Conservation (phyloP, 2,113 vertebrate species). For the Nesospiza acunhae region DNA sequence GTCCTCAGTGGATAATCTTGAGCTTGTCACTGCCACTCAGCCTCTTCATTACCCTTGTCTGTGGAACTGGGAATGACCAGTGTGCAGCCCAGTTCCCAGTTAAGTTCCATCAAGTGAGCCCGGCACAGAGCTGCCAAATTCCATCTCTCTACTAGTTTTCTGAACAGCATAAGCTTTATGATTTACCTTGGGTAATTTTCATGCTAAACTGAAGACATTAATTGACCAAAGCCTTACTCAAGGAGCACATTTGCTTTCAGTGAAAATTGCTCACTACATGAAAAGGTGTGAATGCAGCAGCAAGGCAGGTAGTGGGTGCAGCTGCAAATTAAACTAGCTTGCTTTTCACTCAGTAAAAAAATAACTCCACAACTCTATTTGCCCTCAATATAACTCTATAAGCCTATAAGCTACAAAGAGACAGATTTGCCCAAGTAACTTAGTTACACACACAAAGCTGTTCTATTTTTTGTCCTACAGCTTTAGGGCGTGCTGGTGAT, state of each 20-base stretch:
- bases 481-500: neutral
- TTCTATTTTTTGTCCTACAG: neutral
- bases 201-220: neutral
- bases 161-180: neutral
- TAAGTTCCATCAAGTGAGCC: neutral
- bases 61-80: conserved; percentile 18
- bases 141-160: neutral
- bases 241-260: neutral
- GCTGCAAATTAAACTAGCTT: neutral
- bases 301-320: neutral
- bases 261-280: neutral
- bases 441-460: neutral
- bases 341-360: neutral
- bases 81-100: neutral
- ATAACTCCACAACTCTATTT: neutral
- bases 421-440: neutral
- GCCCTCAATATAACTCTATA: neutral
- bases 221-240: neutral
- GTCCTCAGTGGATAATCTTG: conserved; percentile 64
- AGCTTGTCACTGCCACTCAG: conserved; percentile 76
- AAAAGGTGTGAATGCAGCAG: neutral
- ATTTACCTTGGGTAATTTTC: neutral
- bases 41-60: conserved; percentile 75
- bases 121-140: neutral
- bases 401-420: neutral